Base-by-base conservation (phyloP, 2,797 vertebrate species). In the Sus cebifrons region DNA sequence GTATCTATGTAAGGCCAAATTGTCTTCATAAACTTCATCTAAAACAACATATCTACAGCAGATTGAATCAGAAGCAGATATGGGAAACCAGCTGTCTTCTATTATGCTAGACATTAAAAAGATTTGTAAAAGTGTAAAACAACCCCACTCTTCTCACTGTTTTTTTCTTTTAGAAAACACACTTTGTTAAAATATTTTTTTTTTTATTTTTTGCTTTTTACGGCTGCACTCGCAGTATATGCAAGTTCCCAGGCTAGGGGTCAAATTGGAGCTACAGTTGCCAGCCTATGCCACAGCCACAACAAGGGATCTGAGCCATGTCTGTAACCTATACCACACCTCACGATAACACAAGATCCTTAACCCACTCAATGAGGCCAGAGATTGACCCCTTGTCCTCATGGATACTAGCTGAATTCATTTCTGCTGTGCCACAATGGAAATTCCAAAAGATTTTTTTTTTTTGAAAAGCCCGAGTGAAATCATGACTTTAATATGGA, bases 11-110 rank as follows among this genome's bases (percentile, higher is more conserved):
- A 64, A 97, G 14, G 44, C 86, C 96, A 93, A 62, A 90, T 97
- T 98, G 96, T 92, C 86, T 94, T 84, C 58, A 62, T 81, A 62
- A 84, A 95, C 36, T 87, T 95, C 75, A 90, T 64, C 17, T 85
- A 74, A 96, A 95, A 85, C 75, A 95, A 74, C 71, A 5, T 32
- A 65, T 81, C 75, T 79, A 52, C 1, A 89, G 77, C 89, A 96
- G 81, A 94, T 49, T 93, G 75, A 94, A 49, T 56, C 44, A 49
- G 44, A 49, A 49, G 17, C 32, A 84, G 87, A 91, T 89, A 70
- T 10, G 58, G 68, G 84, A 85, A 96, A 40, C 54, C 67, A 86
- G 81, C 74, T 96, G 71, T 91, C 91, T 85, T 96, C 36, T 79
- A 70, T 73, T 89, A 73, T 68, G 62, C 67, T 54, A 97, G 84